Percentiles rank a stretch among this genome's conserved stretches.
These are phyloP conservation scores for Stichopus chloronotus DNA, from an alignment of 35 echinoderm and acorn worm species.

Conservation along the genomic window DNA sequence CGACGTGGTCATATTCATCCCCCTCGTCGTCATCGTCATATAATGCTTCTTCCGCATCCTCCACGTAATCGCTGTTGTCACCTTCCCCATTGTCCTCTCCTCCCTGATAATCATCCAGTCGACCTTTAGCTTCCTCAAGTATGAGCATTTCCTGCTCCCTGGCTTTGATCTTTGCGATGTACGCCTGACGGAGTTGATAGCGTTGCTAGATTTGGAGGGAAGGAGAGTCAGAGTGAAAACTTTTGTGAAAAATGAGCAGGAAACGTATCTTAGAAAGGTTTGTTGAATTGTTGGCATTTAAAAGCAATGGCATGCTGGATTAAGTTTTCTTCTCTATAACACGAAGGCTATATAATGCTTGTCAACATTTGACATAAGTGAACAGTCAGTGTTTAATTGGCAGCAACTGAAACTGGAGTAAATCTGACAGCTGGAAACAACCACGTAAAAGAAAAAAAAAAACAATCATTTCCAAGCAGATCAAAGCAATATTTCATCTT, in stretches of 20 bases:
- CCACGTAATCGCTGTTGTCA: neutral
- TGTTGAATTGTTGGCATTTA: too few species aligned
- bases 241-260: neutral
- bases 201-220: slow-evolving; percentile 7
- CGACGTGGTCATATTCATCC: neutral
- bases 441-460: too few species aligned
- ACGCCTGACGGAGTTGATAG: slow-evolving; percentile 35
- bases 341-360: too few species aligned
- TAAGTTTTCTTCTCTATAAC: too few species aligned
- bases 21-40: neutral
- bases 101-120: neutral
- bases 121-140: neutral
- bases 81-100: neutral
- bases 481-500: too few species aligned
- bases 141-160: neutral
- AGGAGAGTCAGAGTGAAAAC: neutral
- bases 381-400: too few species aligned
- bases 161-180: slow-evolving; percentile 16
- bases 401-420: too few species aligned
- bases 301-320: too few species aligned
- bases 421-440: too few species aligned
- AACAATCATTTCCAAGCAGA: too few species aligned
- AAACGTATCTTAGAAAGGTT: too few species aligned
- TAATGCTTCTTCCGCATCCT: neutral
- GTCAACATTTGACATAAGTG: too few species aligned